Evolutionary conservation across 2,113 vertebrate species (phyloP).

Genomic region (Festucalex cinctus): DNA sequence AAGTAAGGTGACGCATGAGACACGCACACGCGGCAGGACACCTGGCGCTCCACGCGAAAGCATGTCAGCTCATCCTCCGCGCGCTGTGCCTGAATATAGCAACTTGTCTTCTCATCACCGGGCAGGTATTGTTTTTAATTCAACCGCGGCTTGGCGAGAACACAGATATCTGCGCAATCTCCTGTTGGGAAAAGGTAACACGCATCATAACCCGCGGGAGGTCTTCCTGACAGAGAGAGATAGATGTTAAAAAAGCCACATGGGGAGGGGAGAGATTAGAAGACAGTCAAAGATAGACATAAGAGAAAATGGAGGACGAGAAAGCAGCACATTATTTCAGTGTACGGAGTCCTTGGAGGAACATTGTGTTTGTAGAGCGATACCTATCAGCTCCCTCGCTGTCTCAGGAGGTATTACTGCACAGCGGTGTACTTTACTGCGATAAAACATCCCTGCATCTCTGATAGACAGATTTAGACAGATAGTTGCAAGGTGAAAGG

Average conservation of each 20-base stretch:
- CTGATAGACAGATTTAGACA: conserved; percentile 52
- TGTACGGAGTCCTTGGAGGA: conserved; percentile 56
- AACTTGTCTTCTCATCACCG: conserved; percentile 23
- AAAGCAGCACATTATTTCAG: conserved; percentile 52
- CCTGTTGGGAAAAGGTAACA: conserved; percentile 49
- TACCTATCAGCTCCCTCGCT: conserved; percentile 64
- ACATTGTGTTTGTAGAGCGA: conserved; percentile 68
- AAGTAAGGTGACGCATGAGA: conserved; percentile 70
- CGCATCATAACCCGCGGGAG: conserved; percentile 53
- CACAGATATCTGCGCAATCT: conserved; percentile 65
- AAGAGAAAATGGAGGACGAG: conserved; percentile 32
- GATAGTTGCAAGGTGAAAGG: conserved; percentile 64
- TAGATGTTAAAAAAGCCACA: conserved; percentile 25
- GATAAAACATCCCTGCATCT: conserved; percentile 59
- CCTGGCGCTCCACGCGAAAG: conserved; percentile 49
- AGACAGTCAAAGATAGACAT: conserved; percentile 41
- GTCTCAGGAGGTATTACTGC: conserved; percentile 65
- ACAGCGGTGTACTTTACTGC: conserved; percentile 62
- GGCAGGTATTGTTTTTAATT: conserved; percentile 48
- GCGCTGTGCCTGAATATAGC: conserved; percentile 24
- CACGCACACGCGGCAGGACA: conserved; percentile 58
- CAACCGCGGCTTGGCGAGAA: conserved; percentile 49
- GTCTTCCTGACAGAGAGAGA: conserved; percentile 45
- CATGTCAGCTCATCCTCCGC: conserved; percentile 12
- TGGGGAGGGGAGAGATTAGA: conserved; percentile 6